Evolutionary conservation across 2,888 invertebrate genomes (phyloP), one percentile per base, ranked within the genome.

Genomic region (Hoplodrina ambigua): DNA sequence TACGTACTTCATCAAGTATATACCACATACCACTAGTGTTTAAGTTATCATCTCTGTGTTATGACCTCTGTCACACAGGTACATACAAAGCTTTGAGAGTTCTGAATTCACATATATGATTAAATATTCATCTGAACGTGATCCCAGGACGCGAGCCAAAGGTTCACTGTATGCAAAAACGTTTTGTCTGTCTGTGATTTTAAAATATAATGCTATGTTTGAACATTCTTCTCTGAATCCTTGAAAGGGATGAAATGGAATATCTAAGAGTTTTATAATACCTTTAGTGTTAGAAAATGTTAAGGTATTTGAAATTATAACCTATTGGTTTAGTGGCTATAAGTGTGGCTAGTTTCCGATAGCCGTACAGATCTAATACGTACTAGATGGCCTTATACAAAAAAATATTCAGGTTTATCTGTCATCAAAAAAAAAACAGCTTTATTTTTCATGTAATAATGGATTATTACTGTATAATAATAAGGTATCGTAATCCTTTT

Each of bases 71-170:
- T 71, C 52, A 62, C 55, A 64, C 41, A 44, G n/a, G 25, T 11
- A 25, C 7, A 49, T 13, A 46, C 46, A 60, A 41, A 72, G 70
- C 68, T 64, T 62, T 65, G 69, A 66, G 69, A 69, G 59, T 72
- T 71, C 71, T 58, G 37, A 76, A 70, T 77, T 72, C 70, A 68
- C 64, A 67, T 71, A 72, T 63, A 60, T 60, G 52, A 73, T 83
- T 60, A 78, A 84, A 80, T 74, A 84, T 84, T 82, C 78, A 82
- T 57, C n/a, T 58, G 50, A 70, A 75, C 58, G 61, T 55, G 72
- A 78, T 70, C 61, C 58, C 55, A 57, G 30, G 53, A 53, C 67
- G 56, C 49, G 20, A 60, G 41, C 50, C 49, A 65, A 71, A 81
- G 54, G 58, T 65, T 68, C 44, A 56, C 19, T 56, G 59, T 59